Evolutionary conservation across 1,140 invertebrate species (phyloP).

Genomic region (Plectrocnemia conspersa): DNA sequence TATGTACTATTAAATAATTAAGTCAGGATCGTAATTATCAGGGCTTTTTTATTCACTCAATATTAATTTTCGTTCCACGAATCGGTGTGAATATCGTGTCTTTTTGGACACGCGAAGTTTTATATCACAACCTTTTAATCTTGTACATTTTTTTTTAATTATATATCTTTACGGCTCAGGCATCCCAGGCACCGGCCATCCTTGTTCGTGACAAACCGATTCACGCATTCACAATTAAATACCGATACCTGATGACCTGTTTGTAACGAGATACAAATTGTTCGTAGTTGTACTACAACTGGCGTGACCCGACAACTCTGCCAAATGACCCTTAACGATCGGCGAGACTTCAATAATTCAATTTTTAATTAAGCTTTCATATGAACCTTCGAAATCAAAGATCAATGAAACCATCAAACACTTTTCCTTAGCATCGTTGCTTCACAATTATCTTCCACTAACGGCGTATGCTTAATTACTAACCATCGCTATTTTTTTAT

Average conservation of each 20-base stretch:
- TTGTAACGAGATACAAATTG: constrained; percentile 24
- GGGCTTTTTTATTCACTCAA: neutral
- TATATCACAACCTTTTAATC: constrained; percentile 22
- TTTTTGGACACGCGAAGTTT: constrained; percentile 22
- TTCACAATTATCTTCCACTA: too few species aligned
- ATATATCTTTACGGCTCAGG: constrained; percentile 10
- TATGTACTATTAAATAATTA: constrained; percentile 35
- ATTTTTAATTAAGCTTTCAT: too few species aligned
- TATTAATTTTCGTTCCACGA: constrained; percentile 34
- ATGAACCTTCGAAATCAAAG: constrained; percentile 1
- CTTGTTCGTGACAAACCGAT: constrained; percentile 31
- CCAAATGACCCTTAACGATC: too few species aligned
- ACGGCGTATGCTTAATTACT: too few species aligned
- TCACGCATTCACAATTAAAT: constrained; percentile 31
- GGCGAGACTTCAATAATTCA: too few species aligned
- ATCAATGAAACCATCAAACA: neutral
- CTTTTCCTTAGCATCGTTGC: too few species aligned
- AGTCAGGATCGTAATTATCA: constrained; percentile 27
- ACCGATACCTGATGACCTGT: constrained; percentile 22
- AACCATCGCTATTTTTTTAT: too few species aligned
- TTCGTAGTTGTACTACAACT: too few species aligned
- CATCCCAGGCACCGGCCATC: constrained; percentile 6
- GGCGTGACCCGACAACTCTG: too few species aligned
- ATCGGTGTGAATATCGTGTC: constrained; percentile 33
- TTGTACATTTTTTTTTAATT: constrained; percentile 22